Conservation (phyloP, 2,888 invertebrate species). For the Criorhina ranunculi region DNA sequence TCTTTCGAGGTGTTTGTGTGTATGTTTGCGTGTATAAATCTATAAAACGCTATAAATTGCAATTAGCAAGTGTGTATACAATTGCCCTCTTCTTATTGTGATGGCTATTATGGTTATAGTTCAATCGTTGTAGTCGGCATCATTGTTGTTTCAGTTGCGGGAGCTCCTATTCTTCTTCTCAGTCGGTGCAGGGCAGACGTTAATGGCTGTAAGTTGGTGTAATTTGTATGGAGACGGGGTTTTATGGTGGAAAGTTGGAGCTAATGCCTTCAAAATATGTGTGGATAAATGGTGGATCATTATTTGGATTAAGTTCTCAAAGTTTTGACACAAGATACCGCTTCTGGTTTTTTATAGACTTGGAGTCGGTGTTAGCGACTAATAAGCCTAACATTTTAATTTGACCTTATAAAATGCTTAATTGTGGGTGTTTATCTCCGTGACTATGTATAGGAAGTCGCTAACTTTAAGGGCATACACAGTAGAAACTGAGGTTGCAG, state of each 20-base stretch:
- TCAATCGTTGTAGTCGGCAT: conserved; percentile 70
- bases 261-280: conserved; percentile 30
- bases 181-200: conserved; percentile 14
- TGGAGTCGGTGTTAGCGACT: background rate
- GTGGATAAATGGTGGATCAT: conserved; percentile 40
- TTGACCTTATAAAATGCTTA: background rate
- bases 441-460: no score
- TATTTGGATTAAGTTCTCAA: conserved; percentile 35
- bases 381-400: background rate
- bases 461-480: no score
- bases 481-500: no score
- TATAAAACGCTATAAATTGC: conserved; percentile 70
- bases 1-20: conserved; percentile 42
- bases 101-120: conserved; percentile 75
- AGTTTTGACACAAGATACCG: background rate
- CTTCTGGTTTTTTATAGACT: conserved; percentile 23
- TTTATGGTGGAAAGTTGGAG: conserved; percentile 63
- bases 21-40: conserved; percentile 57
- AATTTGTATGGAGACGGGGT: conserved; percentile 45
- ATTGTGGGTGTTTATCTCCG: background rate
- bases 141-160: conserved; percentile 44
- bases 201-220: conserved; percentile 60
- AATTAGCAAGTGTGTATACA: conserved; percentile 73
- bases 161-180: conserved; percentile 22
- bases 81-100: conserved; percentile 69